Percentiles rank a stretch among this genome's conserved stretches.
These are phyloP conservation scores for Melieria picta DNA, from an alignment of 2,888 invertebrate species.

Conservation along the genomic window DNA sequence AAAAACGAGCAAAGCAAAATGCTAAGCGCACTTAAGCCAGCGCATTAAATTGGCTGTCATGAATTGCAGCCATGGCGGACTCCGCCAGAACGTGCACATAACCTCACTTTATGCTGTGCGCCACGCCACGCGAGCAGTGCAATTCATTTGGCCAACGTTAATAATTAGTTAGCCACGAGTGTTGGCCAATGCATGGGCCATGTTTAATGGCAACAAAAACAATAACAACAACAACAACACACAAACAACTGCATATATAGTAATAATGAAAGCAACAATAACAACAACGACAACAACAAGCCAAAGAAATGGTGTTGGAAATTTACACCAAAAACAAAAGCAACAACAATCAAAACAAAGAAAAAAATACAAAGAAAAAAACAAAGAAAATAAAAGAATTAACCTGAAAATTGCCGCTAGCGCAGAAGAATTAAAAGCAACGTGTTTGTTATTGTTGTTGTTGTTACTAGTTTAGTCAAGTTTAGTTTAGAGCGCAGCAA, in stretches of 20 bases:
- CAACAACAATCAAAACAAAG: background rate
- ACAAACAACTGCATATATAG: background rate
- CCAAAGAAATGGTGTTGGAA: background rate
- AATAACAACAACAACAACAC: slow-evolving; percentile 11
- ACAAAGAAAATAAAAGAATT: slow-evolving; percentile 5
- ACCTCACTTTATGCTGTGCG: no score
- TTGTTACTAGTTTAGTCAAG: slow-evolving; percentile 10
- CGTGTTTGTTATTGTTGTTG: slow-evolving; percentile 11
- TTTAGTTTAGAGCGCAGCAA: background rate
- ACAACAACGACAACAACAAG: background rate
- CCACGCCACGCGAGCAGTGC: background rate
- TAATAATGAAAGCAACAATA: slow-evolving; percentile 5
- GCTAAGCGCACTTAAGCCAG: slow-evolving; percentile 25
- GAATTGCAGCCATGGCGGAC: slow-evolving; percentile 9
- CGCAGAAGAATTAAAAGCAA: slow-evolving; percentile 14
- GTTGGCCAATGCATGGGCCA: slow-evolving; percentile 16
- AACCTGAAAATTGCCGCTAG: slow-evolving; percentile 8
- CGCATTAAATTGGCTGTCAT: slow-evolving; percentile 34
- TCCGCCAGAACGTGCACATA: no score
- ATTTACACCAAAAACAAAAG: slow-evolving; percentile 1
- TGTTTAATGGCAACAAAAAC: slow-evolving; percentile 4
- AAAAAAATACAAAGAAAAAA: slow-evolving; percentile 18
- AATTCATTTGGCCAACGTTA: slow-evolving; percentile 30
- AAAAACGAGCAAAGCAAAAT: background rate
- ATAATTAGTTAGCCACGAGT: slow-evolving; percentile 34